Evolutionary conservation across 2,113 vertebrate species (phyloP).

Genomic region (Entomyzon cyanotis): DNA sequence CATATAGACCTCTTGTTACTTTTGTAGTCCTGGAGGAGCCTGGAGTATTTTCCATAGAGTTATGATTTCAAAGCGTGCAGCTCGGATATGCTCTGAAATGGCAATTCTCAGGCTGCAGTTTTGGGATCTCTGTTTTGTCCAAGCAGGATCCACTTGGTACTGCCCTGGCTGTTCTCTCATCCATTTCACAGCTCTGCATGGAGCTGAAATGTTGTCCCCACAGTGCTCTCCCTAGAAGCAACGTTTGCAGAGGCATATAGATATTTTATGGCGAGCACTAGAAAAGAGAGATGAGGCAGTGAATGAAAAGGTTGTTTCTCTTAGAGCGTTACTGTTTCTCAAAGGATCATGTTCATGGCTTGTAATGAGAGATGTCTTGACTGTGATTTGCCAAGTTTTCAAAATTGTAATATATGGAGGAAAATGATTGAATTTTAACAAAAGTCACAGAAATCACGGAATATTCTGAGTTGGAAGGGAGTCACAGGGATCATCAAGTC

Average conservation of each 20-base stretch:
- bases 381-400: neutral
- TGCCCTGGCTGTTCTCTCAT: neutral
- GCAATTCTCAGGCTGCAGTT: neutral
- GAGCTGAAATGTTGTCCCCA: neutral
- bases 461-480: neutral
- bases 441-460: neutral
- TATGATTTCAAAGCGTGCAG: neutral
- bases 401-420: neutral
- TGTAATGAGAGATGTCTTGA: neutral
- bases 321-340: neutral
- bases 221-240: neutral
- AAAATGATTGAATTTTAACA: neutral
- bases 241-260: neutral
- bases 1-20: neutral
- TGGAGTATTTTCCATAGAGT: neutral
- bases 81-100: neutral
- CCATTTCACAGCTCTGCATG: rapidly evolving
- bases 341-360: neutral
- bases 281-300: neutral
- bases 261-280: neutral
- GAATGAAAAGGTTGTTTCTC: neutral
- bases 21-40: neutral
- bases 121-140: neutral
- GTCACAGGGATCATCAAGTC: neutral
- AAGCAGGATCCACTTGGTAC: neutral